These are phyloP conservation scores for Invenusta paracnida DNA, from an alignment of 2,888 invertebrate species.

Conservation along the genomic window DNA sequence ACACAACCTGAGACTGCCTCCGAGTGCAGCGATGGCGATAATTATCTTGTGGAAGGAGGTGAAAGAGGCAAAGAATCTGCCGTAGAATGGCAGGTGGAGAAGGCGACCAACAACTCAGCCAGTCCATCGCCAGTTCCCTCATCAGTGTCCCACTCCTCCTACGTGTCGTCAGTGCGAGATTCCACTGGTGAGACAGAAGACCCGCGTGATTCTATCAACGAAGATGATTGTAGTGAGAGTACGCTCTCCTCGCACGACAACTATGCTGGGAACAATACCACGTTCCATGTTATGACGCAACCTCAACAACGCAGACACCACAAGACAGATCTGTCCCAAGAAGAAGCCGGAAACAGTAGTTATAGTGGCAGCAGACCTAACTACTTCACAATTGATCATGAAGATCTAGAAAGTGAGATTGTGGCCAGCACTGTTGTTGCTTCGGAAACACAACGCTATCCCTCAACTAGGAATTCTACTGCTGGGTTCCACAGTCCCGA, in stretches of 20 bases:
- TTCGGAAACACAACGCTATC: no score
- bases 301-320: no score
- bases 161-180: slow-evolving; percentile 1
- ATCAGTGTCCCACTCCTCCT: neutral
- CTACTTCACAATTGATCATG: no score
- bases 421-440: neutral
- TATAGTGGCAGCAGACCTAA: no score
- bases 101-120: neutral
- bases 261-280: no score
- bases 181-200: slow-evolving; percentile 4
- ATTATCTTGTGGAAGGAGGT: no score
- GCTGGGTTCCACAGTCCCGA: neutral
- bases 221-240: neutral
- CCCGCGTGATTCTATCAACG: neutral
- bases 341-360: neutral
- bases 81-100: no score
- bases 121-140: neutral
- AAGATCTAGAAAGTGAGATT: neutral
- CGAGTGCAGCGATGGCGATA: neutral
- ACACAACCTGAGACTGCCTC: neutral
- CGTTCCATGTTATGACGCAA: no score
- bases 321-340: neutral
- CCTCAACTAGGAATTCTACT: neutral
- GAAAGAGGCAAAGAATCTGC: neutral
- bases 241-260: neutral